A percentile compares a stretch with the other conserved stretches of the same genome.
phyloP scores from a whole-genome alignment of 2,888 invertebrate species.

The Lithosia quadra region DNA sequence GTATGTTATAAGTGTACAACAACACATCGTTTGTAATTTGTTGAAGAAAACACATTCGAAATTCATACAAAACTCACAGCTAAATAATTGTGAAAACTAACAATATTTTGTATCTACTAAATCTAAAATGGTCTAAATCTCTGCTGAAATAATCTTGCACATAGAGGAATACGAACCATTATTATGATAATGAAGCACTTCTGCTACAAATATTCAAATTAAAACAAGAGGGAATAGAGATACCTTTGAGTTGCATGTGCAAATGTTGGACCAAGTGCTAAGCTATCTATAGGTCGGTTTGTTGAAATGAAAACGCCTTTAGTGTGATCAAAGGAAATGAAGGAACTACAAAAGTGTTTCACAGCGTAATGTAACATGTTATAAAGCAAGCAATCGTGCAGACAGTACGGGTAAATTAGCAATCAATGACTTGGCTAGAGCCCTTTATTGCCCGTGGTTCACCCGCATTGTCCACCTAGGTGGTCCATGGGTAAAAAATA shows the following conservation, averaged over 20 bases:
- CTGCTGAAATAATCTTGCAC: constrained; percentile 16
- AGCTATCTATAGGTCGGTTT: constrained; percentile 20
- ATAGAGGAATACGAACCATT: constrained; percentile 51
- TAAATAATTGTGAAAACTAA: neutral
- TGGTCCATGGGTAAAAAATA: too few species aligned
- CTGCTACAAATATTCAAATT: constrained; percentile 72
- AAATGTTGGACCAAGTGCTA: constrained; percentile 47
- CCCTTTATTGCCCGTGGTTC: too few species aligned
- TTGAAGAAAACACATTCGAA: neutral
- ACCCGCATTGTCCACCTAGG: too few species aligned
- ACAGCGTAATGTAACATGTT: too few species aligned
- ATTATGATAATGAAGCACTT: constrained; percentile 70
- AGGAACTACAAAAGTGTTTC: neutral
- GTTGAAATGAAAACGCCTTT: constrained; percentile 1
- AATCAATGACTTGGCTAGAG: too few species aligned
- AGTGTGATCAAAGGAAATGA: neutral
- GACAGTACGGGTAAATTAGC: too few species aligned
- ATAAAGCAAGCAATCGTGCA: too few species aligned
- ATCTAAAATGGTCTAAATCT: neutral
- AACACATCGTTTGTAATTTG: neutral
- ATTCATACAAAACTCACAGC: neutral
- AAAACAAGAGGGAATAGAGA: constrained; percentile 64
- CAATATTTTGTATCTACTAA: neutral
- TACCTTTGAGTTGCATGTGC: constrained; percentile 64
- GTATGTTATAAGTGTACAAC: neutral